Percentiles rank a stretch among this genome's conserved stretches.
These are phyloP conservation scores for Ceraclea dissimilis DNA, from an alignment of 2,888 invertebrate species.

Conservation along the genomic window DNA sequence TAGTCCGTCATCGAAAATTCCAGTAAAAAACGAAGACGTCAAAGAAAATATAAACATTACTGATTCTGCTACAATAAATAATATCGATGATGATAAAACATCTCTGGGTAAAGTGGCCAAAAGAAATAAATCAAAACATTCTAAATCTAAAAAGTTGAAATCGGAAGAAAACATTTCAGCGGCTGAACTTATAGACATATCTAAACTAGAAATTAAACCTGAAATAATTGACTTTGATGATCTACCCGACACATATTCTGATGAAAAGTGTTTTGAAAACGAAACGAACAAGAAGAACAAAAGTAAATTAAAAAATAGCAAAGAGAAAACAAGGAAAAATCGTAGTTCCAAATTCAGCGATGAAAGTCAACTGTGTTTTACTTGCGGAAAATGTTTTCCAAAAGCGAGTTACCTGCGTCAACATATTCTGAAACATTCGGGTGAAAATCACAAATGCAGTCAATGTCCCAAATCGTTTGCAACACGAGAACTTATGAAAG, in stretches of 20 bases:
- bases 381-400: constrained; percentile 12
- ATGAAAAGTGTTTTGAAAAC: neutral
- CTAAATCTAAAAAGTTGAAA: neutral
- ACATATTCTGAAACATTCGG: constrained; percentile 13
- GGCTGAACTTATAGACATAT: neutral
- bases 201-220: neutral
- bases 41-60: neutral
- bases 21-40: neutral
- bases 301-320: neutral
- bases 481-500: constrained; percentile 10
- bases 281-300: neutral
- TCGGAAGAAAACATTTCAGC: neutral
- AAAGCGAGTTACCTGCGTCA: constrained; percentile 5
- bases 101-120: neutral
- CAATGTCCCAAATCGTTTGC: constrained; percentile 11
- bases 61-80: neutral
- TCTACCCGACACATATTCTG: neutral
- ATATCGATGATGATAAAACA: neutral
- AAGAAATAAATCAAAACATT: neutral
- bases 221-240: constrained; percentile 1
- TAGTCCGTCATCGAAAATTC: neutral
- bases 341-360: constrained; percentile 13
- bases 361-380: constrained; percentile 12
- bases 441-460: constrained; percentile 11
- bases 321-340: constrained; percentile 3